Base-by-base conservation (phyloP, 1,140 invertebrate species). In the Brachionus plicatilis region DNA sequence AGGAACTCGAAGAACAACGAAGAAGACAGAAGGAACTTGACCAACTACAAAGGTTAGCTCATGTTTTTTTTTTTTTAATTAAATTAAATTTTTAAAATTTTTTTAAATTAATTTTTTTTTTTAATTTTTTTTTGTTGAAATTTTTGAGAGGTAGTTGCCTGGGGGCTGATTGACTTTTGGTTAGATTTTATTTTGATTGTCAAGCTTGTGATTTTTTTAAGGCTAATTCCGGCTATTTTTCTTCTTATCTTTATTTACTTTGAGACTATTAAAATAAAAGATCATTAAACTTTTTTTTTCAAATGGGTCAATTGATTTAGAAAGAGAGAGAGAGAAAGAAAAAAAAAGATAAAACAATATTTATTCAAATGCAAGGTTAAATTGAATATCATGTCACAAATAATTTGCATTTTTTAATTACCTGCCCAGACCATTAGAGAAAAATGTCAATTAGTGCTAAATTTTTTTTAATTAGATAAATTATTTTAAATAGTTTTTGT, bases 21-120 rank as follows among this genome's bases (percentile, higher is more conserved):
- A 24, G 79, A n/a, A 37, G 79, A 17, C 50, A 65, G 17, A 65
- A 80, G 11, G 76, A 80, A 56, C 41, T 56, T 14, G 76, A 72
- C 33, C 41, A 72, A 43, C 17, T 72, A 8, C 68, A 72, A 72
- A 72, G 68, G 68, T 72, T 41, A 68, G 27, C 11, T 37, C 8
- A 3, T 33, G 29, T 33, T 33, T 33, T 12, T 33, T 68, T 33
- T 29, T 68, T 20, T 7, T 14, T 12, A 33, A n/a, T 68, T 29
- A 14, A 29, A 12, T 68, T 37, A 27, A 29, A 68, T 68, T 68
- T 27, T 68, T 68, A 3, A 33, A 1, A 12, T 68, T 29, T 29
- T 68, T 37, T 37, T 68, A 12, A 12, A 24, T 56, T 24, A 56
- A n/a, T 17, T n/a, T 56, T 56, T 24, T 17, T 56, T 56, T 56